phyloP scores from a whole-genome alignment of 2,797 vertebrate species.

The Fratercula arctica region DNA sequence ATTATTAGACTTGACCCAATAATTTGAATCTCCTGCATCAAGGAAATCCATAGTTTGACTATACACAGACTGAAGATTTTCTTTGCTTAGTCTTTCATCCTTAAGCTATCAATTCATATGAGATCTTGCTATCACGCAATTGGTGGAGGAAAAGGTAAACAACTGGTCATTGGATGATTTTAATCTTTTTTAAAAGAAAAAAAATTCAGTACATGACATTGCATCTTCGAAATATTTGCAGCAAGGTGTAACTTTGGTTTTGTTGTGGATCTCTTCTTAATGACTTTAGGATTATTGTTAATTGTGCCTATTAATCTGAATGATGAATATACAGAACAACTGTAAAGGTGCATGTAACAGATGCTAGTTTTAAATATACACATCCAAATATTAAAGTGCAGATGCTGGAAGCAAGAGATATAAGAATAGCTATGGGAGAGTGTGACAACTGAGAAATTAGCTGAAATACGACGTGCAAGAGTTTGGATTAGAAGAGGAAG shows the following conservation, averaged over 20 bases:
- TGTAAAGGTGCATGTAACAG: not conserved
- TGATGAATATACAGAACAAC: not conserved
- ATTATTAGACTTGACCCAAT: not conserved
- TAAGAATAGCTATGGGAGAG: not conserved
- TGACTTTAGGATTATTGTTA: not conserved
- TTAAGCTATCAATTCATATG: not conserved
- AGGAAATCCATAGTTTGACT: not conserved
- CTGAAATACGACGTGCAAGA: not conserved
- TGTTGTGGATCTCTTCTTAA: not conserved
- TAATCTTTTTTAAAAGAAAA: not conserved
- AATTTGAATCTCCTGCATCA: not conserved
- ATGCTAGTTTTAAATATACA: not conserved
- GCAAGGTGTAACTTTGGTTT: not conserved
- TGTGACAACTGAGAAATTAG: not conserved
- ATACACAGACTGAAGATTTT: not conserved
- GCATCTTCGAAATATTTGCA: not conserved
- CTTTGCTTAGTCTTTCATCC: not conserved
- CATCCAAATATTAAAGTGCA: not conserved
- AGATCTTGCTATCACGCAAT: not conserved
- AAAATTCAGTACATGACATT: accelerated
- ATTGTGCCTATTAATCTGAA: not conserved
- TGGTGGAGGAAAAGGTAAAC: not conserved
- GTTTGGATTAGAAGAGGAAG: not conserved
- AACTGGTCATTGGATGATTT: not conserved
- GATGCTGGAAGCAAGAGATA: not conserved